Evolutionary conservation across 2,113 vertebrate species (phyloP).

Genomic region (Neotragus moschatus): DNA sequence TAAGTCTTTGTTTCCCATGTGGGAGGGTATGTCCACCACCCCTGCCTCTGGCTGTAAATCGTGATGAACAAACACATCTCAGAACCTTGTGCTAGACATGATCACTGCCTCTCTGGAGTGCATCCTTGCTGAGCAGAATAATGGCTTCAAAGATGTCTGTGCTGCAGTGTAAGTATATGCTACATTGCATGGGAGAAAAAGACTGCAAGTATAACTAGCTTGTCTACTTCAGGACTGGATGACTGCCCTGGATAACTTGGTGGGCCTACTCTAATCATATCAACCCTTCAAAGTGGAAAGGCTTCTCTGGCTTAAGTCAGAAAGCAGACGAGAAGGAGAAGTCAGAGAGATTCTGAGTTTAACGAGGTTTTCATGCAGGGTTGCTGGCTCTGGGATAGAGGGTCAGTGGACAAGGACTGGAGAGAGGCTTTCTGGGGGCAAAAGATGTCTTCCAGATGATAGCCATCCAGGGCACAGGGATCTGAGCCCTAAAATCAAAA

Average conservation of each 20-base stretch:
- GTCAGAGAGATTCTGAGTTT: background rate
- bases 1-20: fast-evolving
- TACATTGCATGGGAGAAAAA: background rate
- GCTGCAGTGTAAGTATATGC: too few species aligned
- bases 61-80: background rate
- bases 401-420: fast-evolving
- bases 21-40: too few species aligned
- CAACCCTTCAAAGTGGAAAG: background rate
- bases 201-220: too few species aligned
- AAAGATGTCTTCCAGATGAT: background rate
- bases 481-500: background rate
- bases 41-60: background rate
- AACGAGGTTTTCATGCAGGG: background rate
- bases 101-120: background rate
- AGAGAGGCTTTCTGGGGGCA: background rate
- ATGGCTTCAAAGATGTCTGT: too few species aligned
- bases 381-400: background rate
- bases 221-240: background rate
- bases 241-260: too few species aligned
- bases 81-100: background rate
- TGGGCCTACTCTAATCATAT: background rate
- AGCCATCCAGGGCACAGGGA: background rate
- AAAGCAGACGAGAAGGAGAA: background rate
- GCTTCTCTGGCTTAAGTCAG: background rate
- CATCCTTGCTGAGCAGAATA: background rate